These are phyloP conservation scores for Rotaria sp. DNA, from an alignment of 2,888 invertebrate genomes.

Conservation along the genomic window DNA sequence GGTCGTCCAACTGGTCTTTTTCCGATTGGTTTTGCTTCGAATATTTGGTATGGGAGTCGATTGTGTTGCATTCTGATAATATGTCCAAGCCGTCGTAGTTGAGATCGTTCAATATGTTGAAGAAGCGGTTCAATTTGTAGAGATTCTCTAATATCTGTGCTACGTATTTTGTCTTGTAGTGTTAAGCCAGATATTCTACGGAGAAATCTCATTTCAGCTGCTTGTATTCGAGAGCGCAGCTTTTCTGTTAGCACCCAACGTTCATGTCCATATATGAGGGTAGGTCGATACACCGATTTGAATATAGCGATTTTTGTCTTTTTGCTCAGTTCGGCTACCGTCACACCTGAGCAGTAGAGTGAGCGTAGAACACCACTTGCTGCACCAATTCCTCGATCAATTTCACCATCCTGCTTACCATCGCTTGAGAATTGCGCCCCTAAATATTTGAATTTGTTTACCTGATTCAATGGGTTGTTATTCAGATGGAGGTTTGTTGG, in stretches of 20 bases:
- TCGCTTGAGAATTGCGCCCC: not conserved
- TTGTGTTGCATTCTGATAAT: too few relatives aligned
- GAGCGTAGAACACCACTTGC: not conserved
- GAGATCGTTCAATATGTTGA: too few relatives aligned
- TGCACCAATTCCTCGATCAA: not conserved
- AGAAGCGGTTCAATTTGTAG: too few relatives aligned
- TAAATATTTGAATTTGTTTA: not conserved
- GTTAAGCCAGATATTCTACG: too few relatives aligned
- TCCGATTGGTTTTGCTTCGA: too few relatives aligned
- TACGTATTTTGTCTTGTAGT: too few relatives aligned
- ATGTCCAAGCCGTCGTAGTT: too few relatives aligned
- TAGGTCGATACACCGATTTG: not conserved
- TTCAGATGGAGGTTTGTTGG: not conserved
- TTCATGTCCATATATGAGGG: not conserved
- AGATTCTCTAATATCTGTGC: too few relatives aligned
- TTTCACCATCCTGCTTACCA: not conserved
- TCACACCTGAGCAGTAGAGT: not conserved
- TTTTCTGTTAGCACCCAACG: not conserved
- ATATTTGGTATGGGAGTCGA: too few relatives aligned
- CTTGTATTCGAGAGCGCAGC: too few relatives aligned
- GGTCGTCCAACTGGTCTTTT: too few relatives aligned
- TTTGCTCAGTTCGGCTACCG: not conserved
- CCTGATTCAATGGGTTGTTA: not conserved
- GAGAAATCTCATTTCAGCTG: too few relatives aligned
- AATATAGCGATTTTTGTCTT: not conserved